Base-by-base conservation (phyloP, 1,140 invertebrate genomes). In the Caenorhabditis inopinata region DNA sequence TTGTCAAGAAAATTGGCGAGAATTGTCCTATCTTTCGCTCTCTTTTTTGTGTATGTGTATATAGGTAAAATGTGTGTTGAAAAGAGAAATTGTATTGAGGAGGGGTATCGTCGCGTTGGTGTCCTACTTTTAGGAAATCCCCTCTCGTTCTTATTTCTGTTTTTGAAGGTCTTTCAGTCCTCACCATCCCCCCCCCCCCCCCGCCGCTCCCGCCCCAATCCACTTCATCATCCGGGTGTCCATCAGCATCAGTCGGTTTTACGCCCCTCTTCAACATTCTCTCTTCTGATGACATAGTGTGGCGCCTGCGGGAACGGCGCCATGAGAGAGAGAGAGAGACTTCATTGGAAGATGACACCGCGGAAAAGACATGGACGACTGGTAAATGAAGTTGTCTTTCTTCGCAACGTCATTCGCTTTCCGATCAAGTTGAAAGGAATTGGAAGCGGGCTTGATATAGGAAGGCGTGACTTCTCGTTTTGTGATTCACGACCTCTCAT, bases 41-140 rank as follows among this genome's bases (percentile, higher is more conserved):
- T n/a, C n/a, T n/a, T n/a, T n/a, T n/a, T n/a, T n/a, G n/a, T n/a
- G n/a, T n/a, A n/a, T n/a, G n/a, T n/a, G n/a, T n/a, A n/a, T n/a
- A n/a, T n/a, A n/a, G 25, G 16, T 42, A 68, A 38, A 68, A 38
- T 68, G 32, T 68, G 58, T 68, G 58, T 68, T 68, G 58, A 68
- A 68, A 68, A 68, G 58, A 68, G 58, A 68, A 68, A 68, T 68
- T 27, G 58, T 14, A 21, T 42, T 7, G 38, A 5, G 6, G 14
- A 42, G 38, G 14, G 14, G 14, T 42, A 14, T 7, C 38, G 38
- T 42, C 6, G 38, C 14, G 38, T 5, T 42, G 49, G 25, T 58
- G 51, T 32, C 51, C 51, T 58, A 58, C 51, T 58, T 58, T 58
- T 58, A 14, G 9, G 32, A 29, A 25, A 51, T 25, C 29, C 29